Evolutionary conservation across 2,113 vertebrate species (phyloP).

Genomic region (Lasiurus borealis): DNA sequence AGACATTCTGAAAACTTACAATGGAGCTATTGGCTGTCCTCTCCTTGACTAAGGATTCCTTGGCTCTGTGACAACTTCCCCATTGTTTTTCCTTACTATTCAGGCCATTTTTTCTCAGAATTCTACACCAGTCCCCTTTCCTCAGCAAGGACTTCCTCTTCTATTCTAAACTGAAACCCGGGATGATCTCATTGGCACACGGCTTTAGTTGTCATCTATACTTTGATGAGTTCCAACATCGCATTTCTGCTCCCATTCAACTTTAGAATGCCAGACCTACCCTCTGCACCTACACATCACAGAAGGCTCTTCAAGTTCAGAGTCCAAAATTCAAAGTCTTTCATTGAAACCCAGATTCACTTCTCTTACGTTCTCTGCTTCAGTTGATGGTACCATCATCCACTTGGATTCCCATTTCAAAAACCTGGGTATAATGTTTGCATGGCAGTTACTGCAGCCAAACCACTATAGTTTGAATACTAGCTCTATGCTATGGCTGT

Average conservation of each 20-base stretch:
- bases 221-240: not conserved
- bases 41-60: not conserved
- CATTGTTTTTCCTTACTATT: not conserved
- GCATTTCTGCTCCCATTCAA: not conserved
- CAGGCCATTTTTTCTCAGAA: not conserved
- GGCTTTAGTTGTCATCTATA: not conserved
- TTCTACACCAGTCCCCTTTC: no score
- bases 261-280: not conserved
- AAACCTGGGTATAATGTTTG: not conserved
- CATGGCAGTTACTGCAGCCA: not conserved
- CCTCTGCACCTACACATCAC: not conserved
- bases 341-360: not conserved
- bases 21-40: not conserved
- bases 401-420: not conserved
- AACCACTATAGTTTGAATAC: not conserved
- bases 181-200: not conserved
- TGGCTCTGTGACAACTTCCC: not conserved
- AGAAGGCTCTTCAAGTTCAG: not conserved
- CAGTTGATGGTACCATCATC: not conserved
- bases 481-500: not conserved
- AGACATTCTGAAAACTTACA: not conserved
- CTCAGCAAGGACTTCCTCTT: not conserved
- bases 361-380: not conserved
- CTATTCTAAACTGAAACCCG: accelerated
- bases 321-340: not conserved